Evolutionary conservation across 2,888 invertebrate species (phyloP).

Genomic region (Eutolmus rufibarbis): DNA sequence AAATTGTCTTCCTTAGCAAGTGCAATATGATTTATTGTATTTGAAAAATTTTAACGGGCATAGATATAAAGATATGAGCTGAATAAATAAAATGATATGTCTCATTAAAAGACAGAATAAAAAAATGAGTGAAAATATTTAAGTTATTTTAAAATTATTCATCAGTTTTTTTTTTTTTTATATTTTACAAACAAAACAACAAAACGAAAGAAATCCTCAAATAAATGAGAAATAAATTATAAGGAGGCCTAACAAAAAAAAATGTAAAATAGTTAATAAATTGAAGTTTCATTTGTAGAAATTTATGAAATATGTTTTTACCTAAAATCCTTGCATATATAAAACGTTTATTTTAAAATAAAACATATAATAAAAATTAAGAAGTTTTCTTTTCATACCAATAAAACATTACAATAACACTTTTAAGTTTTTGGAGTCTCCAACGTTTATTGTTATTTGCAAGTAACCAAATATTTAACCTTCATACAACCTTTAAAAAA

Average conservation of each 20-base stretch:
- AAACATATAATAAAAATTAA: slow-evolving; percentile 1
- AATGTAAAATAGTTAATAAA: slow-evolving; percentile 1
- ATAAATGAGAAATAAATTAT: not conserved
- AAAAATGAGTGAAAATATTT: not conserved
- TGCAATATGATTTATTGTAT: not conserved
- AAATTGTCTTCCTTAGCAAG: not conserved
- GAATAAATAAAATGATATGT: not conserved
- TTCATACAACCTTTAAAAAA: not conserved
- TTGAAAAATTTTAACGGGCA: not conserved
- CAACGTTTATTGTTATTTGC: not conserved
- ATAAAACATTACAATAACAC: not conserved
- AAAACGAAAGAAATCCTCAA: not conserved
- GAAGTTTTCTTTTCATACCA: not conserved
- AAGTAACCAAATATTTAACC: not conserved
- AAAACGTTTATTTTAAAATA: slow-evolving; percentile 13
- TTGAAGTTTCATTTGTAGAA: not conserved
- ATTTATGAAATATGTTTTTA: not conserved
- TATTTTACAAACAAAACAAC: not conserved
- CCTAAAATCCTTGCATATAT: not conserved
- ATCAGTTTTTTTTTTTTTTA: not conserved
- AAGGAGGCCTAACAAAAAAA: not conserved
- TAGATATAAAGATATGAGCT: not conserved
- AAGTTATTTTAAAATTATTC: not conserved
- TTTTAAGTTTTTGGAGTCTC: not conserved
- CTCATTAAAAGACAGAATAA: not conserved